Evolutionary conservation across 2,113 vertebrate genomes (phyloP).

Genomic region (Corythaixoides concolor): DNA sequence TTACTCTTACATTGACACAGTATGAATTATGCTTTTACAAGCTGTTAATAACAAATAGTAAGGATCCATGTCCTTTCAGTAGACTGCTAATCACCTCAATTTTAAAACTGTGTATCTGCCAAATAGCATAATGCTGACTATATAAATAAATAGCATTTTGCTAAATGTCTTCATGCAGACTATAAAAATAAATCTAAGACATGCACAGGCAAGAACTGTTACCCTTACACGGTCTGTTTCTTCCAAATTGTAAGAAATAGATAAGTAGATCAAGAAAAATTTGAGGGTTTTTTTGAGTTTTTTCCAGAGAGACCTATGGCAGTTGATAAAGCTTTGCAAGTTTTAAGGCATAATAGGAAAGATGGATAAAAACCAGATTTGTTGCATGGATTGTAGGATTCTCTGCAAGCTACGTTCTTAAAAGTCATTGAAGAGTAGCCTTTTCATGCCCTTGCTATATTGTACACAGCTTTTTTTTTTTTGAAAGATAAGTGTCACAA

Average conservation of each 20-base stretch:
- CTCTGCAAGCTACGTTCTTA: background rate
- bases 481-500: background rate
- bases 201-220: background rate
- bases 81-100: background rate
- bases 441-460: background rate
- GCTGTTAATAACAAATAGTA: background rate
- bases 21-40: background rate
- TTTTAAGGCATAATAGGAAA: background rate
- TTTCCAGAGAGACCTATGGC: background rate
- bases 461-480: background rate
- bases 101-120: background rate
- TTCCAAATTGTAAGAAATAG: background rate
- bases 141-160: background rate
- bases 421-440: background rate
- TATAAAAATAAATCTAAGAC: background rate
- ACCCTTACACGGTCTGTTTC: background rate
- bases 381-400: background rate
- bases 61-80: background rate
- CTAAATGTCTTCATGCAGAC: background rate
- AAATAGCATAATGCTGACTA: background rate
- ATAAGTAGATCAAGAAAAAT: background rate
- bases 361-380: background rate
- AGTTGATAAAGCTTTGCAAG: background rate
- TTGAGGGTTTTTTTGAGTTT: background rate
- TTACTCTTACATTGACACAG: background rate